Conservation (phyloP, 1,140 invertebrate species). For the Drosophila truncata region DNA sequence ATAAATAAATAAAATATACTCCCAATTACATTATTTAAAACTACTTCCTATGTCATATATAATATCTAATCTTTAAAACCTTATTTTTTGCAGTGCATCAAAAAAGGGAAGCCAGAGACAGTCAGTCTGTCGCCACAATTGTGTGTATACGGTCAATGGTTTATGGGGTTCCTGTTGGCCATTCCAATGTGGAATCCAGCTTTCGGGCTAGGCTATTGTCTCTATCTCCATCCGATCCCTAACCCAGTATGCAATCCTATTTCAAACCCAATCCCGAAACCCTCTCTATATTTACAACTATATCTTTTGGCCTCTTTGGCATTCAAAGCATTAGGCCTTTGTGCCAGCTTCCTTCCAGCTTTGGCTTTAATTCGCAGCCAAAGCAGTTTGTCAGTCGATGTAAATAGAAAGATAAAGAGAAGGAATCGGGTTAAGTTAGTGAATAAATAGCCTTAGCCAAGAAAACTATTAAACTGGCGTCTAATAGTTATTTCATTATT, state of each 20-base stretch:
- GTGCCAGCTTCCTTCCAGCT: slow-evolving; percentile 21
- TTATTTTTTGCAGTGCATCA: neutral
- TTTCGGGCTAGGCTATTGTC: slow-evolving; percentile 44
- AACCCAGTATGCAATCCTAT: neutral
- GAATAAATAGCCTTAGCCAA: neutral
- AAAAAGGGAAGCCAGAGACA: slow-evolving; percentile 17
- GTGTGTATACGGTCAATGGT: slow-evolving; percentile 45
- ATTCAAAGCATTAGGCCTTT: slow-evolving; percentile 31
- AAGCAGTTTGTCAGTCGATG: slow-evolving; percentile 17
- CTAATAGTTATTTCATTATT: neutral
- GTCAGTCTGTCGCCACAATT: slow-evolving; percentile 49
- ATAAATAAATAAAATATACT: neutral
- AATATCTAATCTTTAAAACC: neutral
- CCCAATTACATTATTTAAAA: neutral
- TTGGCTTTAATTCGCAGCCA: slow-evolving; percentile 18
- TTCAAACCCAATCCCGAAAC: neutral
- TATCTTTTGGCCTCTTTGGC: slow-evolving; percentile 29
- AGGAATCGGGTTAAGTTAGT: too few species aligned
- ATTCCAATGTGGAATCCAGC: slow-evolving; percentile 50
- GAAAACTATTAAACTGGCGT: neutral
- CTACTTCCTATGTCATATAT: neutral
- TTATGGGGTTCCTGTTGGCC: slow-evolving; percentile 42
- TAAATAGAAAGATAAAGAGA: neutral
- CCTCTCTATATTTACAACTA: slow-evolving; percentile 33
- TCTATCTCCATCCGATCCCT: slow-evolving; percentile 13